Base-by-base conservation (phyloP, 2,113 vertebrate genomes). In the Zapornia atra region DNA sequence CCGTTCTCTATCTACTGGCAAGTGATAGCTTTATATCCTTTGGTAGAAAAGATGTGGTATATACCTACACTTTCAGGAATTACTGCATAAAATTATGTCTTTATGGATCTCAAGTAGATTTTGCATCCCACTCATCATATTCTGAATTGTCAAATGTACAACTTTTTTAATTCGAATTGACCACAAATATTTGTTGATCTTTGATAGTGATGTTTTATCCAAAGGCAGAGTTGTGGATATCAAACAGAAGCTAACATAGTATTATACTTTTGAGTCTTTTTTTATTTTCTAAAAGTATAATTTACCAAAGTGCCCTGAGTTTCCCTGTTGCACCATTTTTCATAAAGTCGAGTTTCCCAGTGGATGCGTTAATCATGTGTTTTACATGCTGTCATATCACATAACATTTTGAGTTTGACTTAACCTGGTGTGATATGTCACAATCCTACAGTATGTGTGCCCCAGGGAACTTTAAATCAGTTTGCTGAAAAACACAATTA, bases 401-500 rank as follows among this genome's bases (percentile, higher is more conserved):
- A 97, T 97, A 97, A 94, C 94, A 82, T 97, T 97, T 95, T 96
- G 92, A 96, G 59, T 97, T 97, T 96, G 91, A 96, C 96, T 97
- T 97, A 97, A 97, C 96, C 96, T 97, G 97, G 97, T 97, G 95
- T 97, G 97, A 97, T 97, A 96, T 95, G 94, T 96, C 96, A 97
- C 97, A 96, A 94, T 97, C 92, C 86, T 95, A 93, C 92, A 96
- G 85, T 94, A 70, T 95, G 85, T 84, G 78, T 91, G 97, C 96
- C 95, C 94, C 86, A 93, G 96, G 97, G 97, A 96, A 97, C 94
- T 96, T 97, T 96, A 96, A 97, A 96, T 97, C 97, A 94, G 88
- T 97, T 97, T 96, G 88, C 91, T 96, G 96, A 97, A 97, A 97
- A 97, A 94, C 90, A 96, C 92, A 96, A 96, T 97, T 97, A 97